A percentile compares a stretch with the other conserved stretches of the same genome.
Evolutionary conservation across 2,113 vertebrate species (phyloP).

Genomic region (Phoenicopterus ruber): DNA sequence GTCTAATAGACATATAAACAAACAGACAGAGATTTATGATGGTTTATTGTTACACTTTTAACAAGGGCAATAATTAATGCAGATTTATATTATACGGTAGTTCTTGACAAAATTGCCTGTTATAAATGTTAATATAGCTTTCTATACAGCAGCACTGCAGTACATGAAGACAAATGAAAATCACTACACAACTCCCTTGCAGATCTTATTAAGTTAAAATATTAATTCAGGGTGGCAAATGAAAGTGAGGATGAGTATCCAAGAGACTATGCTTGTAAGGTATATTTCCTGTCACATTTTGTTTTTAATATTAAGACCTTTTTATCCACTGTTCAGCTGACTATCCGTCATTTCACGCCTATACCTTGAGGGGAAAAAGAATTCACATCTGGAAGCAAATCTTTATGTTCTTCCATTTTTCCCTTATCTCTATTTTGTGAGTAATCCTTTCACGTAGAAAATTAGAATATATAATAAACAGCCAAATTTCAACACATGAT

Average conservation of each 20-base stretch:
- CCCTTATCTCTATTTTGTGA: slow-evolving; percentile 34
- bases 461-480: slow-evolving; percentile 51
- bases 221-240: slow-evolving; percentile 56
- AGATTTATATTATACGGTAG: slow-evolving; percentile 38
- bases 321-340: slow-evolving; percentile 33
- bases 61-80: slow-evolving; percentile 69
- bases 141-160: slow-evolving; percentile 8
- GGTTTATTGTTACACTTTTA: slow-evolving; percentile 12
- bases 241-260: slow-evolving; percentile 43
- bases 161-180: slow-evolving; percentile 27
- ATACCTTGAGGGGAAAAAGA: slow-evolving; percentile 1
- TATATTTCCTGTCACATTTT: slow-evolving; percentile 31
- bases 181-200: not conserved
- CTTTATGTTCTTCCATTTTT: not conserved
- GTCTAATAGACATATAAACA: slow-evolving; percentile 34
- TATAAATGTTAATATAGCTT: slow-evolving; percentile 60
- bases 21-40: slow-evolving; percentile 43
- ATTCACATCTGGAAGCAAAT: slow-evolving; percentile 54
- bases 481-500: not conserved
- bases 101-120: slow-evolving; percentile 50
- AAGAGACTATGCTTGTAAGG: not conserved
- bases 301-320: slow-evolving; percentile 63
- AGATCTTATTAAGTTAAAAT: slow-evolving; percentile 55
- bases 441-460: slow-evolving; percentile 54
- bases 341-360: not conserved